These are phyloP conservation scores for Pterophyllum scalare DNA, from an alignment of 2,113 vertebrate genomes.

Conservation along the genomic window DNA sequence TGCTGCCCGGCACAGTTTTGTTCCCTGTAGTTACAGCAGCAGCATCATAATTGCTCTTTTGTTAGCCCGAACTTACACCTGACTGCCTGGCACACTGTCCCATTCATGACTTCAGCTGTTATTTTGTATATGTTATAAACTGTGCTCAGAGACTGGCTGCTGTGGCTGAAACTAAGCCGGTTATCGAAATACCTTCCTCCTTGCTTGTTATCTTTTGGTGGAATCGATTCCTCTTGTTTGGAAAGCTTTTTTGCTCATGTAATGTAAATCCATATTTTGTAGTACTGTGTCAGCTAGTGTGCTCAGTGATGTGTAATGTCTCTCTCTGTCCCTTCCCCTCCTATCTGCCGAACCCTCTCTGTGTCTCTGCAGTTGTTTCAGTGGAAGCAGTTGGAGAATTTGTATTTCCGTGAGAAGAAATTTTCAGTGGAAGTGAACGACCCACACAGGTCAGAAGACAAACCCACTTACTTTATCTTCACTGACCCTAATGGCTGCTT, in stretches of 20 bases:
- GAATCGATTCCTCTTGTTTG: neutral
- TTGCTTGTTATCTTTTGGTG: neutral
- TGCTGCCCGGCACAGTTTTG: conserved; percentile 14
- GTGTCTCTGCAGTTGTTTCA: conserved; percentile 88
- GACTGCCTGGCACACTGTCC: conserved; percentile 17
- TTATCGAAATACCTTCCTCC: neutral
- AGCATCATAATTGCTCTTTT: conserved; percentile 39
- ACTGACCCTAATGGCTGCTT: conserved; percentile 13
- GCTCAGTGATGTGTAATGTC: conserved; percentile 30
- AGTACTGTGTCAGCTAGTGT: conserved; percentile 26
- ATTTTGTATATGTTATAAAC: conserved; percentile 25
- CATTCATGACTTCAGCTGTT: conserved; percentile 31
- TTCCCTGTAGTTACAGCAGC: conserved; percentile 49
- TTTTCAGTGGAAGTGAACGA: conserved; percentile 98
- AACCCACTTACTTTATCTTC: neutral
- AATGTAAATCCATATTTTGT: conserved; percentile 27
- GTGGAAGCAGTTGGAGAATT: conserved; percentile 98
- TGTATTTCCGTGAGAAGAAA: conserved; percentile 99
- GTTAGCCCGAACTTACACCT: conserved; percentile 43
- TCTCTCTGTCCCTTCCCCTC: neutral
- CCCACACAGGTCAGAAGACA: conserved; percentile 88
- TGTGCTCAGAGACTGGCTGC: neutral
- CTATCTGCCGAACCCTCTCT: conserved; percentile 8
- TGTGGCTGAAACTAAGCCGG: neutral
- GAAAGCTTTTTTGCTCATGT: neutral